Conservation (phyloP, 2,888 invertebrate species). For the Vesta saturnalis region DNA sequence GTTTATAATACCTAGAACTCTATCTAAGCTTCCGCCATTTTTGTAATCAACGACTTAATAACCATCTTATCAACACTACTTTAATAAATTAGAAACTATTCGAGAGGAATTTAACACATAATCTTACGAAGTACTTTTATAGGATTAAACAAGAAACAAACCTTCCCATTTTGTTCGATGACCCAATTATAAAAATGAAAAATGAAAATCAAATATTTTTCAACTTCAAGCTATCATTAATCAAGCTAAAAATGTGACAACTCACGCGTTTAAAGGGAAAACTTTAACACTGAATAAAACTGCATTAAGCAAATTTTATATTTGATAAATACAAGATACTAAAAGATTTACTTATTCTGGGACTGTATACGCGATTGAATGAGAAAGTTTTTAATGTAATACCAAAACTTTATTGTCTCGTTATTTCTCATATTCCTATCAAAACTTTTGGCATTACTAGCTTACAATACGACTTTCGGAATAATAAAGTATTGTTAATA, state of each 20-base stretch:
- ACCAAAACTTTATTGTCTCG: constrained; percentile 5
- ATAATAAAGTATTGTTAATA: neutral
- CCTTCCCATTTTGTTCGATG: no score
- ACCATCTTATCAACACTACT: neutral
- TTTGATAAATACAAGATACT: neutral
- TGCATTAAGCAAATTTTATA: neutral
- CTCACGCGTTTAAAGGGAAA: neutral
- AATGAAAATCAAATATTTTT: neutral
- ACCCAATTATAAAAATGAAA: neutral
- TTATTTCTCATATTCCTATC: constrained; percentile 3
- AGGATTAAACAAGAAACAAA: no score
- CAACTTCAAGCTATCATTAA: neutral
- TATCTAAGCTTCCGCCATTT: neutral
- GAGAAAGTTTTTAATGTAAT: neutral
- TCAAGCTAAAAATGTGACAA: neutral
- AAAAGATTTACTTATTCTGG: neutral
- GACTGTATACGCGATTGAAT: neutral
- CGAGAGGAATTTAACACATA: no score
- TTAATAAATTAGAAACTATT: neutral
- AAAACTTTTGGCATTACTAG: neutral
- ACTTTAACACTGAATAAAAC: neutral
- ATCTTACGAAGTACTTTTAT: no score
- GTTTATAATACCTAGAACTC: neutral
- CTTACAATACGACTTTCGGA: neutral
- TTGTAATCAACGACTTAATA: neutral